Conservation (phyloP, 2,888 invertebrate genomes). For the Nipponacmea schrenckii region DNA sequence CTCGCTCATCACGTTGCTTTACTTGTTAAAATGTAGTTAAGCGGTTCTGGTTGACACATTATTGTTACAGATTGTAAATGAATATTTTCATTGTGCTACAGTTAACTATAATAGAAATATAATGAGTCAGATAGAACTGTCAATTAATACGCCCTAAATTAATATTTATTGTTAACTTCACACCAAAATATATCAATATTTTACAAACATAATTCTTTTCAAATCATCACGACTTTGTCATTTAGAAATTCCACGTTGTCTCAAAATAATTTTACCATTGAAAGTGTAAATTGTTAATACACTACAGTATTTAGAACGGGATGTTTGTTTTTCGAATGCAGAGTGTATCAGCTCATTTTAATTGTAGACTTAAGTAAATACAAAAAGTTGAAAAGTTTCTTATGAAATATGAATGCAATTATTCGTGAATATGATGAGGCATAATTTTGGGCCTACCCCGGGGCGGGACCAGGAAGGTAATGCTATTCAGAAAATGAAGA, state of each 20-base stretch:
- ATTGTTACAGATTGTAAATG: background rate
- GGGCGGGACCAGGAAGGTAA: conserved; percentile 7
- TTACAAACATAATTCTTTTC: background rate
- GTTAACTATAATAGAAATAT: background rate
- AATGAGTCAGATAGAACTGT: background rate
- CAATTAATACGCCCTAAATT: background rate
- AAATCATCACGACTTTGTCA: too few species aligned
- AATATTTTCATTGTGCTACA: conserved; percentile 4
- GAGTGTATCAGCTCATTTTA: too few species aligned
- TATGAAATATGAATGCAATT: background rate
- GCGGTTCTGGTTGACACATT: background rate
- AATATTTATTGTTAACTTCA: conserved; percentile 9
- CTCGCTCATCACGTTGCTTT: background rate
- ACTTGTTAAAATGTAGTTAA: conserved; percentile 2
- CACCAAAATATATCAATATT: background rate
- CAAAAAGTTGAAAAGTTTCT: too few species aligned
- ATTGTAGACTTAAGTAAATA: too few species aligned
- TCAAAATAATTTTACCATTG: too few species aligned
- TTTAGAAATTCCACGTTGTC: too few species aligned
- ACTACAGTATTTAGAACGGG: too few species aligned
- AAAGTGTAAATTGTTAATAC: too few species aligned
- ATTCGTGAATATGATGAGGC: background rate
- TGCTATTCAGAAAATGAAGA: conserved; percentile 8
- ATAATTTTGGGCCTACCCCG: background rate
- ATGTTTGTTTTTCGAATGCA: too few species aligned